phyloP scores from a whole-genome alignment of 2,797 vertebrate species.

The Meda fulgida region DNA sequence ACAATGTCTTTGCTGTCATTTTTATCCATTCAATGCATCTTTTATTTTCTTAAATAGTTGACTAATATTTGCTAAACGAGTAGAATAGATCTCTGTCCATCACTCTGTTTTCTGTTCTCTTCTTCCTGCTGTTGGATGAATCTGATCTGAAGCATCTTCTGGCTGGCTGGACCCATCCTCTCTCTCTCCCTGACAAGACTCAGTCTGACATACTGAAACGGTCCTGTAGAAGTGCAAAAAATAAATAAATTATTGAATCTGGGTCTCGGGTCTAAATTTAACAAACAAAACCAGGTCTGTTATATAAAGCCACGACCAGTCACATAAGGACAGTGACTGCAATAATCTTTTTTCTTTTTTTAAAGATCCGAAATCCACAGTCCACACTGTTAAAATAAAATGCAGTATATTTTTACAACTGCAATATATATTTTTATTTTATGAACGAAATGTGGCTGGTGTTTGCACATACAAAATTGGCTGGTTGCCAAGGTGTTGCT shows the following conservation, averaged over 20 bases:
- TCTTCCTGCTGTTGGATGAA: conserved; percentile 1
- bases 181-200: conserved; percentile 27
- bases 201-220: conserved; percentile 56
- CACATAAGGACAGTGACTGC: conserved; percentile 55
- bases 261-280: conserved; percentile 75
- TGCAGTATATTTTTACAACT: not conserved
- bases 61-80: not conserved
- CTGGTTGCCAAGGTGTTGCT: not conserved
- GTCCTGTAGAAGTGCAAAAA: conserved; percentile 54
- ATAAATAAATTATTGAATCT: conserved; percentile 68
- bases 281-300: conserved; percentile 72
- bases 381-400: conserved; percentile 16
- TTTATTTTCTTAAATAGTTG: not conserved
- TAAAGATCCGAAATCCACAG: conserved; percentile 47
- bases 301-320: conserved; percentile 59
- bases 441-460: no score
- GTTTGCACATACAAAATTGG: not conserved
- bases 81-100: not conserved
- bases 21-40: no score
- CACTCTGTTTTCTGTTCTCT: not conserved
- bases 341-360: conserved; percentile 10
- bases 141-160: conserved; percentile 45
- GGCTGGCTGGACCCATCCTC: conserved; percentile 11
- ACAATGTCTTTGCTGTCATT: no score
- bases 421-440: not conserved